Evolutionary conservation across 2,113 vertebrate genomes (phyloP).

Genomic region (Vulpes vulpes): DNA sequence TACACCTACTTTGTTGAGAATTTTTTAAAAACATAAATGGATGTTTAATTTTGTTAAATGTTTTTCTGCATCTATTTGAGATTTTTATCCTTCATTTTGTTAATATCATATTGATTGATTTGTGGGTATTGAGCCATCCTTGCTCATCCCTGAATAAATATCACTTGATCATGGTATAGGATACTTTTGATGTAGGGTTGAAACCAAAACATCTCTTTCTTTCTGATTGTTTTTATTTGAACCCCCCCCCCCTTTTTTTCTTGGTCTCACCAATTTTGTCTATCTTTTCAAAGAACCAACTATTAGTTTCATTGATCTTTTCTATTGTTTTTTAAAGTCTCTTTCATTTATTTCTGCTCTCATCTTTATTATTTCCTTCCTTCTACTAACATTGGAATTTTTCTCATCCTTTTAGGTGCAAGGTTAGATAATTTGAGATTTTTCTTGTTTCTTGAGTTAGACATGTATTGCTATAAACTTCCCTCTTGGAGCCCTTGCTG

Average conservation of each 20-base stretch:
- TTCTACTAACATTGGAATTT: neutral
- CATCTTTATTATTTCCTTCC: neutral
- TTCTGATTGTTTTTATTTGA: neutral
- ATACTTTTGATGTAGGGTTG: neutral
- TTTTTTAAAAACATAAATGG: no score
- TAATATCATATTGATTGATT: no score
- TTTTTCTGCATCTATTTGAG: no score
- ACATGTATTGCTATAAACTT: neutral
- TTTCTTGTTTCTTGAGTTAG: neutral
- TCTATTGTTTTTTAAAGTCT: neutral
- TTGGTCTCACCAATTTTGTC: neutral
- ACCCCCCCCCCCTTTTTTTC: no score
- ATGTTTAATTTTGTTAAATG: no score
- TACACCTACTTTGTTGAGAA: no score
- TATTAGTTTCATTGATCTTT: neutral
- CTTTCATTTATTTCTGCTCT: neutral
- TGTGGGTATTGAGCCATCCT: neutral
- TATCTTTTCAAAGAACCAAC: neutral
- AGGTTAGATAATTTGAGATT: neutral
- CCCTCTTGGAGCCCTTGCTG: neutral
- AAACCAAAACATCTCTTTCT: neutral
- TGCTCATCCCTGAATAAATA: neutral
- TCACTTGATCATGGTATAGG: neutral
- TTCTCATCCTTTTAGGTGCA: neutral
- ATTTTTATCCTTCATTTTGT: no score